Base-by-base conservation (phyloP, 2,888 invertebrate species). In the Mellilla xanthometata region DNA sequence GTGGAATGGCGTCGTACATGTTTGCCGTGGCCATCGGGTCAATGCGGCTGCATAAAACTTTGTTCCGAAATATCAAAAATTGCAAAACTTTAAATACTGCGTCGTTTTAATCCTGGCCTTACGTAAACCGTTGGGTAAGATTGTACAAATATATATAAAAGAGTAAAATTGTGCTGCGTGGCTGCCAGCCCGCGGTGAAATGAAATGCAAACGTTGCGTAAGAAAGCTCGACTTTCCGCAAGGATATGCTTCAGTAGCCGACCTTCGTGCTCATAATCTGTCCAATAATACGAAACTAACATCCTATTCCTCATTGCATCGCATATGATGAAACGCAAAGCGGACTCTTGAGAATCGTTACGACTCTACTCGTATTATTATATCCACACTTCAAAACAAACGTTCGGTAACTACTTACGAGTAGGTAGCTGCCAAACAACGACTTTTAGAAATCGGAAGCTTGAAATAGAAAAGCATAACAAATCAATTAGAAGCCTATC, bases 71-170 rank as follows among this genome's bases (percentile, higher is more conserved):
- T 76, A 80, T 73, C 68, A 62, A 69, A 76, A 73, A 83, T 86
- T 84, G 78, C 86, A 80, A 86, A 81, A 87, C 66, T 52, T 65
- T 67, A 63, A 74, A 69, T 69, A 72, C 67, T 72, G 65, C 68
- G 70, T 54, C 63, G 68, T 65, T 72, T 79, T 81, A 76, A 80
- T 87, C 87, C 87, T 82, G 74, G 58, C 72, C 68, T 88, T 87
- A 73, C 79, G 76, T 81, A 87, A 86, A 55, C 39, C 52, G 66
- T 88, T 86, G 78, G 66, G 78, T 73, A 88, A 87, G 58, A 73
- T 75, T 78, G 76, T 69, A 73, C 77, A 77, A 81, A 80, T 73
- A 68, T 76, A n/a, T n/a, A n/a, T n/a, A n/a, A n/a, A 71, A 74
- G 70, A 71, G 73, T 72, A 70, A 76, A 76, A 74, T 64, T 70